These are phyloP conservation scores for Neoitamus cyanurus DNA, from an alignment of 2,888 invertebrate genomes.

Conservation along the genomic window DNA sequence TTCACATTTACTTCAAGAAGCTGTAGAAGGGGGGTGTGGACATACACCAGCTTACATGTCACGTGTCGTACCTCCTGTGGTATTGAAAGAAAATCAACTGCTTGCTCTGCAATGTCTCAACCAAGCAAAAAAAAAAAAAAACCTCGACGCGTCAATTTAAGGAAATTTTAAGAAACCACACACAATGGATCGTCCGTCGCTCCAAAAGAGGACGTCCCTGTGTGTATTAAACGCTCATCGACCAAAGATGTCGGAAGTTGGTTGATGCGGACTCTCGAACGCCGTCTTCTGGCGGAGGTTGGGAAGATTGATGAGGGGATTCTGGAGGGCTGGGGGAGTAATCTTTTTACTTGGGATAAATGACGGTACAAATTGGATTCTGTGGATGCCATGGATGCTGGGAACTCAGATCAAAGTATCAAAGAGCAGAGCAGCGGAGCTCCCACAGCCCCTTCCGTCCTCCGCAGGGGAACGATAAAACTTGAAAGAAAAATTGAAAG, in stretches of 20 bases:
- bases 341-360: slow-evolving; percentile 21
- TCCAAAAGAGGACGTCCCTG: neutral
- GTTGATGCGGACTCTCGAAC: neutral
- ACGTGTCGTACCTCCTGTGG: too few species aligned
- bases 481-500: slow-evolving; percentile 28
- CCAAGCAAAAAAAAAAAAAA: too few species aligned
- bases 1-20: too few species aligned
- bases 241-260: neutral
- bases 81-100: too few species aligned
- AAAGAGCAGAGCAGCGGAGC: neutral
- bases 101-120: too few species aligned
- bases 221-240: slow-evolving; percentile 4
- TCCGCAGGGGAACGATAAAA: neutral
- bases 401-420: slow-evolving; percentile 17
- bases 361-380: slow-evolving; percentile 34
- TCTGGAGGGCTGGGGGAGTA: neutral
- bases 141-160: neutral
- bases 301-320: slow-evolving; percentile 24
- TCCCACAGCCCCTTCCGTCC: neutral
- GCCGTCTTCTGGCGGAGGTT: neutral
- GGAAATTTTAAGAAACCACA: neutral
- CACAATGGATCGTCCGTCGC: neutral
- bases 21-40: too few species aligned
- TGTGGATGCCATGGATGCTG: slow-evolving; percentile 17
- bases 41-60: too few species aligned